Evolutionary conservation across 2,113 vertebrate genomes (phyloP), one percentile per base, ranked within the genome.

Genomic region (Gambusia affinis): DNA sequence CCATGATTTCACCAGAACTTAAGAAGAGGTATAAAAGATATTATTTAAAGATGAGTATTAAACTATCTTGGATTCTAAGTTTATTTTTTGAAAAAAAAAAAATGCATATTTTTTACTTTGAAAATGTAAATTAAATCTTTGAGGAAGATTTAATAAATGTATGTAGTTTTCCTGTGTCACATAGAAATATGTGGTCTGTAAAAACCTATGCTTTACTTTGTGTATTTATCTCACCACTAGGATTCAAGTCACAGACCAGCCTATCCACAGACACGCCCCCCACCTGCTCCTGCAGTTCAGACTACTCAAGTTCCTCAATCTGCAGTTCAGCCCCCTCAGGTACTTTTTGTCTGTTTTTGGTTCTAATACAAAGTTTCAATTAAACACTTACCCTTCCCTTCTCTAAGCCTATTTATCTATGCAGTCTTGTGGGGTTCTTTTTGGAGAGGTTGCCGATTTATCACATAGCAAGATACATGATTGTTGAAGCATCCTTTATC

Each of bases 241-340:
- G 27, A 77, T 61, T 28, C 84, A 15, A 73, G 61, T 22, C 81
- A 89, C 28, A 79, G 79, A 60, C 92, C 91, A 2, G 64, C 4
- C 24, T 92, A 92, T 60, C 91, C 92, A 24, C 89, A 92, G 67
- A 81, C 78, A 0, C 89, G 88, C 3, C 92, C 91, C 0, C 92
- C 90, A n/a, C 68, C 75, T 4, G 78, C 7, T 66, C 85, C 88
- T 30, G 75, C 71, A 27, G 64, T 82, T 19, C 81, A 81, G 60
- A 72, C 28, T 0, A 81, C 71, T 5, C 76, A 62, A 1, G 61
- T 47, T n/a, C 15, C 71, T 66, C 60, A 47, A 35, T 67, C 73
- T 62, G 82, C 76, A 28, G 78, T 70, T 3, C 78, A 86, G 12
- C 61, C 68, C 3, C 67, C 90, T 44, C 93, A 93, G 92, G 94